Evolutionary conservation across 2,888 invertebrate genomes (phyloP).

Genomic region (Macropis europaea): DNA sequence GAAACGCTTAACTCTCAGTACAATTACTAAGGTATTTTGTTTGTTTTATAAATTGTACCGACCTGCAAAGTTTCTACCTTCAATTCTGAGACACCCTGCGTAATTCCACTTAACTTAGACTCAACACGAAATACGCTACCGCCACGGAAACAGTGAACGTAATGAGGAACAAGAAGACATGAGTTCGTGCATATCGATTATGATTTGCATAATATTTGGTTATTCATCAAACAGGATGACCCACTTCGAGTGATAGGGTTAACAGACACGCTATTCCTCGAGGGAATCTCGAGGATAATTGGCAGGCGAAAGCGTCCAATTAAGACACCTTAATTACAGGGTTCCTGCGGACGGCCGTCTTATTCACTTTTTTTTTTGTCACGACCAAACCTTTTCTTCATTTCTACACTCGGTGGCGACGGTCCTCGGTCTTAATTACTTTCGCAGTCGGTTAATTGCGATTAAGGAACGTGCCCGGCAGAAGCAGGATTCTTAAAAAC

Average conservation of each 20-base stretch:
- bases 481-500: conserved; percentile 59
- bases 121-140: background rate
- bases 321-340: conserved; percentile 70
- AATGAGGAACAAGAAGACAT: background rate
- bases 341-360: conserved; percentile 40
- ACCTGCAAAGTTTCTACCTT: no score
- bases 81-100: no score
- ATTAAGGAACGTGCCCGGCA: conserved; percentile 63
- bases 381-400: conserved; percentile 59
- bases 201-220: conserved; percentile 10
- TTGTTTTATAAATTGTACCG: no score
- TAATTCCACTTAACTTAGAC: background rate
- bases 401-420: conserved; percentile 61
- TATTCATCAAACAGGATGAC: conserved; percentile 44
- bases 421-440: conserved; percentile 68
- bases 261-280: conserved; percentile 35
- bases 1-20: no score
- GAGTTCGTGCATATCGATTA: background rate
- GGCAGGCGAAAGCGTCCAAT: conserved; percentile 65
- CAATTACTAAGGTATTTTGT: no score
- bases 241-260: conserved; percentile 42
- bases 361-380: conserved; percentile 42
- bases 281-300: conserved; percentile 61
- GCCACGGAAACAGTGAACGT: background rate
- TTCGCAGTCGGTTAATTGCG: conserved; percentile 67